A percentile compares a stretch with the other conserved stretches of the same genome.
Evolutionary conservation across 1,140 invertebrate genomes (phyloP).

Genomic region (Drosophila chauvacae): DNA sequence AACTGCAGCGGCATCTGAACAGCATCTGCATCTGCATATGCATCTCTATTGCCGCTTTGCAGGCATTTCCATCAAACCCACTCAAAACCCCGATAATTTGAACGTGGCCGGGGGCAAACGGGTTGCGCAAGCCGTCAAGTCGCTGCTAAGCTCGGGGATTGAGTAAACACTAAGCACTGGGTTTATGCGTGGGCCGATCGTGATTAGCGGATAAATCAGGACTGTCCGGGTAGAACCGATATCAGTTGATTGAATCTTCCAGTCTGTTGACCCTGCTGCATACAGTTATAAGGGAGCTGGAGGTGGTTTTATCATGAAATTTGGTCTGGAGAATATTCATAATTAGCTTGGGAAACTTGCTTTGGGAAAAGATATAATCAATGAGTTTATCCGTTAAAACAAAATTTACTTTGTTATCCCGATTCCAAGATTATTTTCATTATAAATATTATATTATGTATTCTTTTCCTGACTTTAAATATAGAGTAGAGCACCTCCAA

Average conservation of each 20-base stretch:
- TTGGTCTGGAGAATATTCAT: not conserved
- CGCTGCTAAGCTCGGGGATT: constrained; percentile 47
- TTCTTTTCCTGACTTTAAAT: not conserved
- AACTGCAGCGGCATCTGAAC: constrained; percentile 10
- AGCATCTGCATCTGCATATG: constrained; percentile 20
- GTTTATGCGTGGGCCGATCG: constrained; percentile 54
- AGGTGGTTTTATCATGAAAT: not conserved
- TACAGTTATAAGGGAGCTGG: constrained; percentile 12
- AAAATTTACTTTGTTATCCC: no score
- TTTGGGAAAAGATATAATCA: not conserved
- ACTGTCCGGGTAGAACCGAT: constrained; percentile 13
- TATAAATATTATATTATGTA: not conserved
- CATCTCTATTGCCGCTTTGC: constrained; percentile 56
- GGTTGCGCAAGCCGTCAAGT: constrained; percentile 57
- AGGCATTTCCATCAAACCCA: constrained; percentile 68
- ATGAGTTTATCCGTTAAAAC: not conserved
- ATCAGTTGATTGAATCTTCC: constrained; percentile 49
- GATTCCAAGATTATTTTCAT: not conserved
- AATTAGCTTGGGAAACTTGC: constrained; percentile 4
- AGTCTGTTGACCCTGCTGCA: constrained; percentile 26
- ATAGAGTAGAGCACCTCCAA: not conserved
- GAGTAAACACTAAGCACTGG: constrained; percentile 47
- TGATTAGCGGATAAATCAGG: constrained; percentile 61
- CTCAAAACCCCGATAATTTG: constrained; percentile 74
- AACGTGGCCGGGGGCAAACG: constrained; percentile 60